Conservation (phyloP, 2,113 vertebrate species). For the Cinclus mexicanus region DNA sequence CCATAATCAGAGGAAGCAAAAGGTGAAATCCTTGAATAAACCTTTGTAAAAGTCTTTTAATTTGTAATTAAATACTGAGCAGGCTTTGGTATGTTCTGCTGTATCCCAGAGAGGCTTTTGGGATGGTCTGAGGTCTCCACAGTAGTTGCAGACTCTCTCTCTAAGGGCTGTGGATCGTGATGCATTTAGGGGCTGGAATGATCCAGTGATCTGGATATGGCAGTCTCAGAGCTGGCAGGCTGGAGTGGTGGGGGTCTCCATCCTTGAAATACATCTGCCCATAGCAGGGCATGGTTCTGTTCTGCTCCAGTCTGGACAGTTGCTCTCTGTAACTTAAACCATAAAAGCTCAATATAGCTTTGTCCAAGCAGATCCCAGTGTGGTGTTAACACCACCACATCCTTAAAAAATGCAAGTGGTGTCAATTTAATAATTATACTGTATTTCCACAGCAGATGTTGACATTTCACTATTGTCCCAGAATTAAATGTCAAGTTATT, state of each 20-base stretch:
- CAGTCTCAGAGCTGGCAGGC: neutral
- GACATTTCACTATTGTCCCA: conserved; percentile 72
- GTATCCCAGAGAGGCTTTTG: neutral
- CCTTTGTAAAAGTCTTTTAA: neutral
- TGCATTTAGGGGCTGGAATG: neutral
- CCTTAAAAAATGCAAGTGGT: neutral
- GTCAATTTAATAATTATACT: conserved; percentile 52
- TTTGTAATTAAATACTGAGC: neutral
- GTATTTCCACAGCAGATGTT: conserved; percentile 69
- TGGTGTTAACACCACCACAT: neutral
- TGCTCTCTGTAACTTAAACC: neutral
- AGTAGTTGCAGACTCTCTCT: neutral
- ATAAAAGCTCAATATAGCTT: neutral
- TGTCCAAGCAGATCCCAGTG: neutral
- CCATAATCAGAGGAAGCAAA: neutral
- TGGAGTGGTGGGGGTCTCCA: neutral
- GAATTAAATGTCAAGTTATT: conserved; percentile 79
- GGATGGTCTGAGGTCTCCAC: neutral
- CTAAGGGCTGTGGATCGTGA: neutral
- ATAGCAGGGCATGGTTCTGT: neutral
- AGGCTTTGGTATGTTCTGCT: neutral
- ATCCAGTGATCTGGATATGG: accelerated
- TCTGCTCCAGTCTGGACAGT: neutral
- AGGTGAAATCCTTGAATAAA: neutral
- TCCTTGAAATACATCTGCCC: neutral